Base-by-base conservation (phyloP, 2,113 vertebrate species). In the Embiotoca jacksoni region DNA sequence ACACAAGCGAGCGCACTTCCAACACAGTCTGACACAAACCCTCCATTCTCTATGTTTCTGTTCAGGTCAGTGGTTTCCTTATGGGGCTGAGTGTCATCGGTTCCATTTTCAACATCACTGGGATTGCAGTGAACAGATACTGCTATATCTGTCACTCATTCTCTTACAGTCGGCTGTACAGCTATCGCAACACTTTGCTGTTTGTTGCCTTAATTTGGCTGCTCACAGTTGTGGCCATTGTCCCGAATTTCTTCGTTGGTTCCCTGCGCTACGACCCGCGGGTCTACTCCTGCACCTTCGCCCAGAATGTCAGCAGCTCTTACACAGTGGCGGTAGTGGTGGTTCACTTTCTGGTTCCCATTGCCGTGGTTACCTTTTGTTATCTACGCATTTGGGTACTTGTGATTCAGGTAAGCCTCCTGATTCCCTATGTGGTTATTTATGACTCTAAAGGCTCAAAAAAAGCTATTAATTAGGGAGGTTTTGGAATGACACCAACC, bases 21-120 rank as follows among this genome's bases (percentile, higher is more conserved):
- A 66, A 54, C 32, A 39, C 35, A 55, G 11, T 44, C 41, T 71
- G 37, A 78, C 52, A 41, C 8, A 54, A 64, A 58, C n/a, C 23
- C 36, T 30, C 37, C 36, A 6, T 31, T 61, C 14, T 30, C 31
- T 59, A 15, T 54, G 30, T 54, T 16, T 86, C 70, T 64, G 33
- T 46, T 15, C 84, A 94, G 93, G 85, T 94, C n/a, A 98, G 97
- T 0, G 95, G 96, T 81, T 97, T 98, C 72, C 95, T 98, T 49
- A 97, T 97, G 96, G 97, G 97, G 6, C 93, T 98, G 37, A 98
- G 97, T 0, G 96, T 97, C 63, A 96, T 97, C 5, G 96, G 97
- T 15, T 99, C 97, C 2, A 96, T 99, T 88, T 99, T 98, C 93
- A 97, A 96, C 94, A 97, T 98, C 92, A 96, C 96, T 0, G 96